These are phyloP conservation scores for Limosa lapponica DNA, from an alignment of 2,797 vertebrate genomes.

Conservation along the genomic window DNA sequence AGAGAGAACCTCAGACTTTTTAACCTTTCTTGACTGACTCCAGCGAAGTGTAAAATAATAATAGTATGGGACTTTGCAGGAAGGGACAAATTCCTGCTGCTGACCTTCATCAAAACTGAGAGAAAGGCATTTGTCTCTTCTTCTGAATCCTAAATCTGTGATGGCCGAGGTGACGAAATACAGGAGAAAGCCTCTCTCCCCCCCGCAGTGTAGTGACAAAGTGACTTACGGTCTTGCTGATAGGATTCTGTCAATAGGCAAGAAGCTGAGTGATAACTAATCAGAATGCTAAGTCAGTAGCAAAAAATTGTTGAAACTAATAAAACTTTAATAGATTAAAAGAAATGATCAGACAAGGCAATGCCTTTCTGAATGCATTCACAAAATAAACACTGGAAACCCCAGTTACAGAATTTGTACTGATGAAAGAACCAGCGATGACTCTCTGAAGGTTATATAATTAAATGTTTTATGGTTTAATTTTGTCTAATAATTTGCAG, in stretches of 20 bases:
- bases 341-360: neutral
- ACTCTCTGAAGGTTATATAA: neutral
- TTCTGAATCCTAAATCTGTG: neutral
- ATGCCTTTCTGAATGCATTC: neutral
- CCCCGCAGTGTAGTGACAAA: neutral
- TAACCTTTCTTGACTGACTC: slow-evolving; percentile 5
- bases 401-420: neutral
- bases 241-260: neutral
- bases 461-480: neutral
- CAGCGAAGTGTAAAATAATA: neutral
- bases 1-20: neutral
- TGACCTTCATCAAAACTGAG: neutral
- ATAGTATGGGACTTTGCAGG: neutral
- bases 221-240: neutral
- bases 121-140: neutral
- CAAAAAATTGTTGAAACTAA: neutral
- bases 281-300: neutral
- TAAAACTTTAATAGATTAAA: neutral
- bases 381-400: neutral
- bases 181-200: neutral
- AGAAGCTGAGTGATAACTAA: neutral
- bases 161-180: neutral
- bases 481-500: neutral
- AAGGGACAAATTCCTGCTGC: neutral
- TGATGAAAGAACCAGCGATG: neutral